These are phyloP conservation scores for Trinectes maculatus DNA, from an alignment of 2,113 vertebrate genomes.

Conservation along the genomic window DNA sequence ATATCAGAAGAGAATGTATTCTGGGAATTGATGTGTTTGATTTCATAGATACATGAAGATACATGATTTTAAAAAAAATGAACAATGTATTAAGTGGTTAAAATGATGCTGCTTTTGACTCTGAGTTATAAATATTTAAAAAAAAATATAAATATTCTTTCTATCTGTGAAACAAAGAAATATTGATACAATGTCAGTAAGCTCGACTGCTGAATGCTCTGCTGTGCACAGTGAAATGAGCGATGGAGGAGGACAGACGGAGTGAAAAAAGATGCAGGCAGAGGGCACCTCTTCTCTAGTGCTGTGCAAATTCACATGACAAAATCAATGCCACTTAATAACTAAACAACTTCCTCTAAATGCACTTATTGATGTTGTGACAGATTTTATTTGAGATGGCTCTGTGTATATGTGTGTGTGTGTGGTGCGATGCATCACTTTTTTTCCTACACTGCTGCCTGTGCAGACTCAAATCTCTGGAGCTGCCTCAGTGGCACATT, in stretches of 20 bases:
- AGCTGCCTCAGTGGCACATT: constrained; percentile 11
- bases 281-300: neutral
- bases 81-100: neutral
- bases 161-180: neutral
- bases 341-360: constrained; percentile 65
- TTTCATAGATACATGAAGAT: no score
- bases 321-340: constrained; percentile 69
- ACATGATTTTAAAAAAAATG: neutral
- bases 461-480: neutral
- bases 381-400: constrained; percentile 46
- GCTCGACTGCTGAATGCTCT: neutral
- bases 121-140: neutral
- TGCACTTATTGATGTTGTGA: constrained; percentile 61
- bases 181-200: neutral
- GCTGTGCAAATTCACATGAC: constrained; percentile 36
- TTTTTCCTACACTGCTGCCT: neutral
- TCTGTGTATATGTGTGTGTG: constrained; percentile 7
- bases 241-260: neutral
- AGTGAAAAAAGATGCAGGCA: neutral
- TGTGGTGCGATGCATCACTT: neutral
- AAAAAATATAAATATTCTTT: neutral
- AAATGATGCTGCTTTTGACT: neutral
- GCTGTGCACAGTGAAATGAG: neutral
- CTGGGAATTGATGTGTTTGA: no score
- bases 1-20: no score